Evolutionary conservation across 2,888 invertebrate species (phyloP).

Genomic region (Tholera decimalis): DNA sequence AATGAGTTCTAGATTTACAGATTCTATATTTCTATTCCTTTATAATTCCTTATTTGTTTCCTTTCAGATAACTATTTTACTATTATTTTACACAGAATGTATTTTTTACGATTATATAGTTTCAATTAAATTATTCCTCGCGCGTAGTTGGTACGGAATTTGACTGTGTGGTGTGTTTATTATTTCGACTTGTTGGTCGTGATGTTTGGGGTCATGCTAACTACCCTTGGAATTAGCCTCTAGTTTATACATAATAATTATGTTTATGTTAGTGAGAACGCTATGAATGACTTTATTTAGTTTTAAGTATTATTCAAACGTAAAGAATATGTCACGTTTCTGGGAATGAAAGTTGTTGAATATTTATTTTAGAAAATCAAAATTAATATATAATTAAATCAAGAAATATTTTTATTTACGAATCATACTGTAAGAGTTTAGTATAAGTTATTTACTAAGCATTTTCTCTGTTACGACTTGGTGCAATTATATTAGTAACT

Average conservation of each 20-base stretch:
- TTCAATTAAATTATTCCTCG: conserved; percentile 81
- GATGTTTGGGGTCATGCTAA: conserved; percentile 42
- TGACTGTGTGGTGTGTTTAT: conserved; percentile 48
- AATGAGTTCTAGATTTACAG: conserved; percentile 74
- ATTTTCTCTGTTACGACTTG: conserved; percentile 83
- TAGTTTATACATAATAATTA: conserved; percentile 64
- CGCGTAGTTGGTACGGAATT: conserved; percentile 59
- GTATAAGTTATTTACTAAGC: conserved; percentile 78
- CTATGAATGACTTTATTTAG: conserved; percentile 78
- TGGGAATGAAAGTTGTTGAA: conserved; percentile 64
- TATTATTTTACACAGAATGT: conserved; percentile 68
- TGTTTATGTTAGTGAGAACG: conserved; percentile 78
- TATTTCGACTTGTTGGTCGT: conserved; percentile 49
- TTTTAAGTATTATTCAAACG: conserved; percentile 77
- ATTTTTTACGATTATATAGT: conserved; percentile 73
- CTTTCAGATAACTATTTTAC: conserved; percentile 75
- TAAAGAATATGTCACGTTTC: conserved; percentile 61
- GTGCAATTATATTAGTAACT: conserved; percentile 86
- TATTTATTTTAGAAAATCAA: conserved; percentile 82
- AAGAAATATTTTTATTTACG: conserved; percentile 77
- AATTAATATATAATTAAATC: conserved; percentile 79
- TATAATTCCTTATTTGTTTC: conserved; percentile 70
- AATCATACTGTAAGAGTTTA: conserved; percentile 64
- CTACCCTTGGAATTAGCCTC: conserved; percentile 58
- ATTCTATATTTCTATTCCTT: conserved; percentile 69